Evolutionary conservation across 2,797 vertebrate genomes (phyloP), one percentile per base, ranked within the genome.

Genomic region (Vespertilio murinus): DNA sequence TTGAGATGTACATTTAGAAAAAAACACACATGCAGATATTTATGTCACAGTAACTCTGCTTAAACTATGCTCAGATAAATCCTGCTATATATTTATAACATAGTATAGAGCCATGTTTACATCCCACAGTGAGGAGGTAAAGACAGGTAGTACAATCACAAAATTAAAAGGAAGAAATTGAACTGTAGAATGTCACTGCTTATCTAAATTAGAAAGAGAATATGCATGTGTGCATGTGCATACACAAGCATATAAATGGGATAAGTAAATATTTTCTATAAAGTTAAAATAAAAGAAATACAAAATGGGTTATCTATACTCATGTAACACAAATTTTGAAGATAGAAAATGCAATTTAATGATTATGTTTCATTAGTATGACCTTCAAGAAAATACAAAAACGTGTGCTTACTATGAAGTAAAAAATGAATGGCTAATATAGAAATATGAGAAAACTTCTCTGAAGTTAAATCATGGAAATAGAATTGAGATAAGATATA

Each of bases 61-160:
- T 80, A 83, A 71, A 20, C 16, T 85, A 81, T 81, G 45, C 40
- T 89, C 75, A 82, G 25, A 45, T 84, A 85, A 84, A 86, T 79
- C 11, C 11, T 79, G 22, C 69, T 74, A 30, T 47, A 70, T 47
- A 49, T 82, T 79, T 30, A 30, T 70, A 52, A 22, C 11, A 56
- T 16, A 40, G 33, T 25, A 69, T 30, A 13, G 35, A 22, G 47
- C 78, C 22, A 80, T 40, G 8, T n/a, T 74, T 88, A 59, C 35
- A 35, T 1, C 30, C 9, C 20, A 61, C 14, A 85, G 6, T 45
- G 64, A 86, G 33, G 47, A 38, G 14, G 4, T 17, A 23, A 83
- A 88, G 56, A 74, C 11, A n/a, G 14, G 3, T 22, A 45, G 17
- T 65, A 40, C 59, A 64, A 45, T 73, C 17, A 67, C 17, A 59